Percentiles rank a stretch among this genome's conserved stretches.
Conservation (phyloP, 1,140 invertebrate genomes). For the Orchestia grillus region DNA sequence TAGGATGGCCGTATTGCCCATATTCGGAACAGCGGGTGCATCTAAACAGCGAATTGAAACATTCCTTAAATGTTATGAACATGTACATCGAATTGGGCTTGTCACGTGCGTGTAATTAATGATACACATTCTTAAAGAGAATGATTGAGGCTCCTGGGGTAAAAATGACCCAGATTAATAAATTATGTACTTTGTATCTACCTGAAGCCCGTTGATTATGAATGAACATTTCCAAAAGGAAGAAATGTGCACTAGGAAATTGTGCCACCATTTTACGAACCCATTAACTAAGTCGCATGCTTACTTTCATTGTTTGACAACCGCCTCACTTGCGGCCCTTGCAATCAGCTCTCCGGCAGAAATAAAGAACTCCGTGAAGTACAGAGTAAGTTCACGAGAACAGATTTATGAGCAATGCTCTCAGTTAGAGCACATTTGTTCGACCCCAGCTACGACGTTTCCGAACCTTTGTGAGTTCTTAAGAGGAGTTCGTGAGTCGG, state of each 20-base stretch:
- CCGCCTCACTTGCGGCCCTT: background rate
- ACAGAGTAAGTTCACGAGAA: background rate
- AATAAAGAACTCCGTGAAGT: background rate
- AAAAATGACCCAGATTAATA: no score
- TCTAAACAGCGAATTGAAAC: background rate
- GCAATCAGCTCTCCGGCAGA: background rate
- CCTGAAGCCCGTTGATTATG: no score
- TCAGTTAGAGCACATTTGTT: background rate
- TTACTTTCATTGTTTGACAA: no score
- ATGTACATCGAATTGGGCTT: background rate
- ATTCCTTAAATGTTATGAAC: background rate
- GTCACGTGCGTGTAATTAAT: no score
- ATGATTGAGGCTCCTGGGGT: no score
- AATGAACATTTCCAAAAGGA: no score
- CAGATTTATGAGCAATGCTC: background rate
- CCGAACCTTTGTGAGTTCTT: background rate
- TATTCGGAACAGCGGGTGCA: background rate
- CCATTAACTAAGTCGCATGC: no score
- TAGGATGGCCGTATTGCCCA: background rate
- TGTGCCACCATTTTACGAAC: no score
- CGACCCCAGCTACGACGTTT: no score
- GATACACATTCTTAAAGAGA: no score
- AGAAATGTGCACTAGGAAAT: no score
- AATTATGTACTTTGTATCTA: no score
- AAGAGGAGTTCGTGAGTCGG: background rate